Evolutionary conservation across 2,113 vertebrate genomes (phyloP), one percentile per base, ranked within the genome.

Genomic region (Chaetodon trifascialis): DNA sequence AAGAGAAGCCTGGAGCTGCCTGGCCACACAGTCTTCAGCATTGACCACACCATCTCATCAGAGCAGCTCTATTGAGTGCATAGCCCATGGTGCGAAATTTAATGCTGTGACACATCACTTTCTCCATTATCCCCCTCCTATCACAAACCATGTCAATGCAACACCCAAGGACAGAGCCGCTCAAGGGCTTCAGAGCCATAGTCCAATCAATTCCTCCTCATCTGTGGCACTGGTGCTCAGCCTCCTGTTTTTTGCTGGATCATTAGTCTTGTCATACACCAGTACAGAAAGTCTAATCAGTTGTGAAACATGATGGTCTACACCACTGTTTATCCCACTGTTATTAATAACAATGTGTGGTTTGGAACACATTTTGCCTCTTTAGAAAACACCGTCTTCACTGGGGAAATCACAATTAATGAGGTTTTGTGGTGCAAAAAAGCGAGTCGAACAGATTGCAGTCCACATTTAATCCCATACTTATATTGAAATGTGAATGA

Each of bases 61-160:
- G 54, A 64, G 19, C 56, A 21, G 44, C 60, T 59, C 38, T 67
- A 62, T 15, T 42, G 54, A 79, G 10, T 25, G 0, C 19, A 10
- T 5, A 47, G 9, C 23, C 54, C 67, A 54, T 7, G 0, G 23
- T 30, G 52, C 46, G 63, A 56, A 66, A 66, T 74, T 86, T 59
- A 78, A 55, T 49, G 46, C 59, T 46, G 40, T 59, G 47, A 83
- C 63, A 76, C 76, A 79, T 68, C n/a, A 21, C 49, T 68, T 78
- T 62, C 69, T 78, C 54, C 19, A 56, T 72, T 60, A 72, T 21
- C 42, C 25, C 23, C 14, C 47, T 60, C 25, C 54, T 62, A 80
- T 83, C 44, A 77, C 51, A 60, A 66, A 52, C 7, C 11, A 25
- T 19, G 40, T 56, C 30, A 19, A 55, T 46, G 46, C 34, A 74